A percentile compares a stretch with the other conserved stretches of the same genome.
Evolutionary conservation across 2,888 invertebrate genomes (phyloP).

Genomic region (Spilosoma lubricipeda): DNA sequence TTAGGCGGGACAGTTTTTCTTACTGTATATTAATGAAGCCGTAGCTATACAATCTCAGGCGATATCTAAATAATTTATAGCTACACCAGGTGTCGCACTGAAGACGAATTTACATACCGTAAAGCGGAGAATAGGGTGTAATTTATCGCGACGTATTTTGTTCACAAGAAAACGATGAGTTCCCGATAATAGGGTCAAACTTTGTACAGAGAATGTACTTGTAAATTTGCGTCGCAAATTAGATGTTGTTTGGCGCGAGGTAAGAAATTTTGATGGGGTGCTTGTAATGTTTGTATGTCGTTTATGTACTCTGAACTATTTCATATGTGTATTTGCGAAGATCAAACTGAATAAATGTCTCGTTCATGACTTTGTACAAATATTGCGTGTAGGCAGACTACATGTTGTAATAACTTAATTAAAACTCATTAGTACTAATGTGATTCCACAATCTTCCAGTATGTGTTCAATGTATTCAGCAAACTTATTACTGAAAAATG

Average conservation of each 20-base stretch:
- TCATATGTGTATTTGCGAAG: not conserved
- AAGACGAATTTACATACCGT: slow-evolving; percentile 75
- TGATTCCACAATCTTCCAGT: too few relatives aligned
- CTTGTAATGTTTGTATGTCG: slow-evolving; percentile 17
- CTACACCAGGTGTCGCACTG: slow-evolving; percentile 73
- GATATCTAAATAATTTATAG: slow-evolving; percentile 82
- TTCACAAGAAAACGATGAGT: slow-evolving; percentile 65
- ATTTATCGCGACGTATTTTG: slow-evolving; percentile 69
- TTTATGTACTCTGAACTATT: slow-evolving; percentile 15
- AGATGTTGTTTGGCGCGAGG: slow-evolving; percentile 35
- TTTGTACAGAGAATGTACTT: slow-evolving; percentile 36
- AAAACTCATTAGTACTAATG: not conserved
- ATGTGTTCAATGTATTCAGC: too few relatives aligned
- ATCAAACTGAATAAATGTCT: not conserved
- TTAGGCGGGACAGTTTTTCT: slow-evolving; percentile 70
- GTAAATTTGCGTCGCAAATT: slow-evolving; percentile 51
- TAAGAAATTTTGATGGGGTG: slow-evolving; percentile 15
- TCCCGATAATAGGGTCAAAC: slow-evolving; percentile 62
- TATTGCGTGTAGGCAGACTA: not conserved
- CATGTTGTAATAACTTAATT: not conserved
- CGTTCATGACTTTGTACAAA: not conserved
- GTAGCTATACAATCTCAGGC: slow-evolving; percentile 70
- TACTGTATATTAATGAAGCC: slow-evolving; percentile 78
- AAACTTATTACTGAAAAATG: too few relatives aligned
- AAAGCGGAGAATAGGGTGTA: slow-evolving; percentile 55